These are phyloP conservation scores for Scaptomyza polygonia DNA, from an alignment of 2,888 invertebrate genomes.

Conservation along the genomic window DNA sequence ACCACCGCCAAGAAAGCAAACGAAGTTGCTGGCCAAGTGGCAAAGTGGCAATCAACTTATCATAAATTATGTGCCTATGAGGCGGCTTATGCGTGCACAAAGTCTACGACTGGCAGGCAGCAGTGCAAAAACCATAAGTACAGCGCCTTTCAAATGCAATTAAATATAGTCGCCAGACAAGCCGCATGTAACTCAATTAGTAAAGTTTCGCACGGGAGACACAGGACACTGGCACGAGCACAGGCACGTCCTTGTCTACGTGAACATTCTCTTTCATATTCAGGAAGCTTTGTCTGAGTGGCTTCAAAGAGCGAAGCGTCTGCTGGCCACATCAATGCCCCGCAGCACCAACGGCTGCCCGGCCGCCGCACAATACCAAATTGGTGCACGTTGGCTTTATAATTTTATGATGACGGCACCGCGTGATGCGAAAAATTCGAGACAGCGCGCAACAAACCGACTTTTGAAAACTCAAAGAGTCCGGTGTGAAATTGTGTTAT, in stretches of 20 bases:
- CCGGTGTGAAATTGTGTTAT: constrained; percentile 17
- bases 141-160: constrained; percentile 69
- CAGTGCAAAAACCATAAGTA: constrained; percentile 49
- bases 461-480: constrained; percentile 1
- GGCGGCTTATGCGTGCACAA: constrained; percentile 21
- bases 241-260: constrained; percentile 8
- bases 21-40: constrained; percentile 11
- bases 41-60: constrained; percentile 55
- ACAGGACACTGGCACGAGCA: constrained; percentile 15
- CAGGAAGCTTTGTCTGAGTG: constrained; percentile 30
- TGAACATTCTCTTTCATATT: constrained; percentile 2
- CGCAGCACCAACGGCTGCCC: constrained; percentile 15
- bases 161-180: constrained; percentile 59
- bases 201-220: constrained; percentile 53
- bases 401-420: constrained; percentile 71
- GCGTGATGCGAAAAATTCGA: constrained; percentile 62
- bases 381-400: constrained; percentile 76
- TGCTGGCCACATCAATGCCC: constrained; percentile 15
- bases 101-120: constrained; percentile 7
- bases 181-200: constrained; percentile 73
- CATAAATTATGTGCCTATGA: constrained; percentile 54
- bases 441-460: constrained; percentile 22
- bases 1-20: constrained; percentile 2
- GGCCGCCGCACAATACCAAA: constrained; percentile 65
- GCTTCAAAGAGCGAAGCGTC: constrained; percentile 20